Conservation (phyloP, 2,113 vertebrate genomes). For the Oxyruncus cristatus region DNA sequence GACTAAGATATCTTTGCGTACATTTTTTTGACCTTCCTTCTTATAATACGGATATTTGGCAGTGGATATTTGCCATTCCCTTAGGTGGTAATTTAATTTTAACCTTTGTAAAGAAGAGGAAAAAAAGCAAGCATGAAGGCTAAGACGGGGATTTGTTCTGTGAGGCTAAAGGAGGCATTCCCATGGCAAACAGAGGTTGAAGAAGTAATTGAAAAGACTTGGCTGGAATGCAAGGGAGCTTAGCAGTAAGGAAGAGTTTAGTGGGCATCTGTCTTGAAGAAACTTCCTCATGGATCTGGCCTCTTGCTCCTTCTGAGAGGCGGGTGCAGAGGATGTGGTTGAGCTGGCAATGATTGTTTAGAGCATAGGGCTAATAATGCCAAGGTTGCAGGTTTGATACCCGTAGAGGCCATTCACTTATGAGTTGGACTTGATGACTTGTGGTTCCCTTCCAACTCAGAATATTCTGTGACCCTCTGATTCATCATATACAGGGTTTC, state of each 20-base stretch:
- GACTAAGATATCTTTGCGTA: background rate
- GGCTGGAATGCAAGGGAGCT: background rate
- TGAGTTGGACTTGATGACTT: background rate
- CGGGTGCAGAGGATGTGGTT: background rate
- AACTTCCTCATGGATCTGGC: background rate
- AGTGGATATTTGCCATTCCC: background rate
- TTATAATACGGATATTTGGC: background rate
- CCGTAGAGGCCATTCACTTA: background rate
- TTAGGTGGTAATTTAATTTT: background rate
- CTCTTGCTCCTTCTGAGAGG: background rate
- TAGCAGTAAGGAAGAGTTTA: background rate
- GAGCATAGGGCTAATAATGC: background rate
- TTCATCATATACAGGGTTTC: background rate
- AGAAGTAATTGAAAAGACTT: background rate
- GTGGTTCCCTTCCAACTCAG: background rate
- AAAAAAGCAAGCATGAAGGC: background rate
- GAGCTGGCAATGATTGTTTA: background rate
- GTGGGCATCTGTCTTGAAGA: background rate
- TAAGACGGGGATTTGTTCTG: background rate
- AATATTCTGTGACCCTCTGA: background rate
- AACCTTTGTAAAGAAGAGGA: background rate
- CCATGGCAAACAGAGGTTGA: background rate
- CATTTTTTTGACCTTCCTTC: background rate
- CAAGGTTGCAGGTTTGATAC: background rate
- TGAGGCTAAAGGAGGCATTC: background rate